Conservation (phyloP, 2,113 vertebrate species). For the Mixornis gularis region DNA sequence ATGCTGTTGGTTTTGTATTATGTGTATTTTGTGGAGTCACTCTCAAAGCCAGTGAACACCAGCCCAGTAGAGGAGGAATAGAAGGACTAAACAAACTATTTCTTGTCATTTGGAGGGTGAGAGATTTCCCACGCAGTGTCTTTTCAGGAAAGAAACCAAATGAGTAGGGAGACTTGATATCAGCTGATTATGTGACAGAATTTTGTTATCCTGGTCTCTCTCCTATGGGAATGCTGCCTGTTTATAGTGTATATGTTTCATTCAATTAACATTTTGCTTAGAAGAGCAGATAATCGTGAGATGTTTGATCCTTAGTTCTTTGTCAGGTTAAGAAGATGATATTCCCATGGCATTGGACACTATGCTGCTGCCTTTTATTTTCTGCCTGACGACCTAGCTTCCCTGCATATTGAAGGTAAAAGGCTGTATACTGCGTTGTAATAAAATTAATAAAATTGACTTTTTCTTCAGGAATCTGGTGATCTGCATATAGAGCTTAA, state of each 20-base stretch:
- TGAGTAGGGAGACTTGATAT: background rate
- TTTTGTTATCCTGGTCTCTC: background rate
- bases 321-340: background rate
- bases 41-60: background rate
- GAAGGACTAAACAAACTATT: background rate
- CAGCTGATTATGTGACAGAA: background rate
- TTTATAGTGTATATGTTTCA: background rate
- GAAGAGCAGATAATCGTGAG: background rate
- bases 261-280: background rate
- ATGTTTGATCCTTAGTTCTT: background rate
- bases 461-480: background rate
- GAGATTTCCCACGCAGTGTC: background rate
- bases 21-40: background rate
- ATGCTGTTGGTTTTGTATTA: background rate
- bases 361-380: background rate
- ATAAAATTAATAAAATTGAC: background rate
- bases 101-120: background rate
- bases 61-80: background rate
- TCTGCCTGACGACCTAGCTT: background rate
- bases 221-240: background rate
- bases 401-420: background rate
- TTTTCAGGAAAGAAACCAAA: background rate
- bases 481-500: background rate
- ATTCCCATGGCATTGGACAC: background rate
- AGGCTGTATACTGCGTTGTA: background rate